Percentiles rank a stretch among this genome's conserved stretches.
Conservation (phyloP, 2,113 vertebrate species). For the Kryptolebias marmoratus region DNA sequence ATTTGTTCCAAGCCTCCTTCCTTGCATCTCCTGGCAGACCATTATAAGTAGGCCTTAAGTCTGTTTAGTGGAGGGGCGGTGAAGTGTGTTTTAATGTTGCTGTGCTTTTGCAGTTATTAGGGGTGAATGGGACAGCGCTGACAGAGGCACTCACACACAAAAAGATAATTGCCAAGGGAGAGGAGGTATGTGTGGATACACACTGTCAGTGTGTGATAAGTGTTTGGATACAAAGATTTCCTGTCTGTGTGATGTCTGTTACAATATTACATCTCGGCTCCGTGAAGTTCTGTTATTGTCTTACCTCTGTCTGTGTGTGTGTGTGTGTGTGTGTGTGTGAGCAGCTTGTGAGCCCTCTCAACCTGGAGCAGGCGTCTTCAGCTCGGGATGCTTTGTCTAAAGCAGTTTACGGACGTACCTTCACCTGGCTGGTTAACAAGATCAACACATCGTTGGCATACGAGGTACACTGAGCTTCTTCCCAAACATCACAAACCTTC, state of each 20-base stretch:
- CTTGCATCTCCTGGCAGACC: too few relatives aligned
- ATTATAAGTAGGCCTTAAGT: too few relatives aligned
- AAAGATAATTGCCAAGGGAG: conserved; percentile 97
- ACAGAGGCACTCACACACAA: conserved; percentile 93
- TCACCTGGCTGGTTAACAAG: conserved; percentile 96
- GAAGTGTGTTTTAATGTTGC: conserved; percentile 25
- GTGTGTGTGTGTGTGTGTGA: conserved; percentile 26
- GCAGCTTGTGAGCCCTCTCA: conserved; percentile 93
- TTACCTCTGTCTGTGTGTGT: neutral
- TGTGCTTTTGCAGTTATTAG: conserved; percentile 85
- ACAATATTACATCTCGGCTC: conserved; percentile 24
- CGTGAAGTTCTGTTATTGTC: conserved; percentile 15
- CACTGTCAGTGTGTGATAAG: conserved; percentile 35
- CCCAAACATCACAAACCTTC: neutral
- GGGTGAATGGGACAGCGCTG: conserved; percentile 85
- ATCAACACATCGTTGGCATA: conserved; percentile 92
- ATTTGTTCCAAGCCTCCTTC: too few relatives aligned
- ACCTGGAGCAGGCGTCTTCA: conserved; percentile 93
- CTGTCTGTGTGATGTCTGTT: conserved; percentile 51
- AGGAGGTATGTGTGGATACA: conserved; percentile 85
- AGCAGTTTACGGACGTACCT: conserved; percentile 94
- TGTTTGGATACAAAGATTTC: conserved; percentile 35
- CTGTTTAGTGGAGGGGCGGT: too few relatives aligned
- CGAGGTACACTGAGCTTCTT: conserved; percentile 76
- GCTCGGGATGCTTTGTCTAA: conserved; percentile 93